phyloP scores from a whole-genome alignment of 2,113 vertebrate species.

The Oreocharis arfaki region DNA sequence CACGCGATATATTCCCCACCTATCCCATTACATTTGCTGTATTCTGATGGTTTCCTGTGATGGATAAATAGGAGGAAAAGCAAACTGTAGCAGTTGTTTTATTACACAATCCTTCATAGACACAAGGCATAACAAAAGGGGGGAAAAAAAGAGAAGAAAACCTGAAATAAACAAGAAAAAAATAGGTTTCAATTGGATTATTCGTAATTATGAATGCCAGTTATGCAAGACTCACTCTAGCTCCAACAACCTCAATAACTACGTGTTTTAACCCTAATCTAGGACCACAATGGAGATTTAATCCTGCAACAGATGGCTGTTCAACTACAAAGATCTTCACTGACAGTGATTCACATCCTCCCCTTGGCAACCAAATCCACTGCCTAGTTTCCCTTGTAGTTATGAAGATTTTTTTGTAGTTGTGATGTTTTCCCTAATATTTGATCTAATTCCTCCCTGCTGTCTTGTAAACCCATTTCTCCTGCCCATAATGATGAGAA shows the following conservation, averaged over 20 bases:
- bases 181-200: not conserved
- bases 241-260: not conserved
- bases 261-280: not conserved
- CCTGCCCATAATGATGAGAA: not conserved
- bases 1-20: accelerated
- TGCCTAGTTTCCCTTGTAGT: not conserved
- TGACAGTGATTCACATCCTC: not conserved
- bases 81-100: not conserved
- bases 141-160: no score
- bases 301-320: slow-evolving; percentile 5
- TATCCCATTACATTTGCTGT: not conserved
- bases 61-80: not conserved
- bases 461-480: not conserved
- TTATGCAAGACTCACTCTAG: not conserved
- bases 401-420: not conserved
- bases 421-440: not conserved
- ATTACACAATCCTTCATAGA: not conserved
- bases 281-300: not conserved
- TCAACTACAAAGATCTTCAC: not conserved
- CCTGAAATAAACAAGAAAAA: not conserved
- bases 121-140: not conserved
- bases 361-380: not conserved
- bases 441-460: not conserved
- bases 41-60: not conserved
- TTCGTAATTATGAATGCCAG: not conserved